Evolutionary conservation across 2,797 vertebrate genomes (phyloP).

Genomic region (Falco novaeseelandiae): DNA sequence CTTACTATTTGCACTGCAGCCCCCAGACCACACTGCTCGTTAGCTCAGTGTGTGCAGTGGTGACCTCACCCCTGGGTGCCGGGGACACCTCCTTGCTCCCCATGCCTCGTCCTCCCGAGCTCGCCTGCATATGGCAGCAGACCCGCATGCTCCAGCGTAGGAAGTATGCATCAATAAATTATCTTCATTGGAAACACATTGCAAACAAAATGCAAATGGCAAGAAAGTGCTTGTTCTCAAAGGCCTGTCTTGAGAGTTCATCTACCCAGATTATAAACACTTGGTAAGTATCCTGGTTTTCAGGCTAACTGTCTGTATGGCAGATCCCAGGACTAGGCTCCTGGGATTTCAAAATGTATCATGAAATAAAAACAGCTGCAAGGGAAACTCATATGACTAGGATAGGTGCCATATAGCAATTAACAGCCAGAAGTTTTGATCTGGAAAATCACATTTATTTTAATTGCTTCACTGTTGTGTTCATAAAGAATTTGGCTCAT

Average conservation of each 20-base stretch:
- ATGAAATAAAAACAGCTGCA: conserved; percentile 83
- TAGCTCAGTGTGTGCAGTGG: background rate
- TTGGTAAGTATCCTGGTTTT: conserved; percentile 48
- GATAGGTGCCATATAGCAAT: conserved; percentile 73
- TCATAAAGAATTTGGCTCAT: conserved; percentile 63
- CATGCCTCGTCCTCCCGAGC: background rate
- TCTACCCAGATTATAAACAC: conserved; percentile 36
- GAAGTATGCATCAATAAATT: conserved; percentile 37
- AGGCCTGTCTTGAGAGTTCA: conserved; percentile 30
- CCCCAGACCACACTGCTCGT: fast-evolving
- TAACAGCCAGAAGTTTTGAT: conserved; percentile 64
- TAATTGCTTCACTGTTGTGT: conserved; percentile 65
- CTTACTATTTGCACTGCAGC: background rate
- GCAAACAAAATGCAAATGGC: conserved; percentile 36
- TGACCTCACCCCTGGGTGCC: background rate
- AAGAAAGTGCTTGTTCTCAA: conserved; percentile 34
- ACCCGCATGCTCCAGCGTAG: background rate
- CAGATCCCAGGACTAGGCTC: conserved; percentile 71
- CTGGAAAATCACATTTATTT: conserved; percentile 76
- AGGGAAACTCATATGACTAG: conserved; percentile 73
- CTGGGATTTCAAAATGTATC: conserved; percentile 61
- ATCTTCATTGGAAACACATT: conserved; percentile 65
- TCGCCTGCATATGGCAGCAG: background rate
- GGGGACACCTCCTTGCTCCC: background rate
- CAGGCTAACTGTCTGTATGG: conserved; percentile 72